phyloP scores from a whole-genome alignment of 2,888 invertebrate species.

The Mellilla xanthometata region DNA sequence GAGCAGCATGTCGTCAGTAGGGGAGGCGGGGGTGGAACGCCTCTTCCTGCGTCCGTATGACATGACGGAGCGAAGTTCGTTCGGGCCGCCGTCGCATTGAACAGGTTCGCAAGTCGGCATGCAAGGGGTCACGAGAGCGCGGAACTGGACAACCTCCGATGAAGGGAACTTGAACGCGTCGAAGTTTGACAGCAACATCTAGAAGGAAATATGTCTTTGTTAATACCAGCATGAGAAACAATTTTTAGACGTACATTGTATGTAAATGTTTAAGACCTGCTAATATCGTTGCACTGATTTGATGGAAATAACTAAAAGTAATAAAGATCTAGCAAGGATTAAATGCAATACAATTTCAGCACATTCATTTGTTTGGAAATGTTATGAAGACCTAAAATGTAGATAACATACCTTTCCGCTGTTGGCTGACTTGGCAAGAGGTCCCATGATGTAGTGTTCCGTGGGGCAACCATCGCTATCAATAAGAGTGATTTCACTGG shows the following conservation, averaged over 20 bases:
- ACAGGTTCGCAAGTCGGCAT: conserved; percentile 97
- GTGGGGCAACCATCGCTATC: conserved; percentile 96
- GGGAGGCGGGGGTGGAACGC: conserved; percentile 83
- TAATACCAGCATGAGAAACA: not conserved
- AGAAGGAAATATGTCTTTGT: conserved; percentile 44
- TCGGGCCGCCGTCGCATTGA: conserved; percentile 93
- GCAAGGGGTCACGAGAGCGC: conserved; percentile 96
- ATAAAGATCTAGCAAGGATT: too few relatives aligned
- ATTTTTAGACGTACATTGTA: too few relatives aligned
- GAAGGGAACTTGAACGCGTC: conserved; percentile 98
- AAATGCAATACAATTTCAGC: too few relatives aligned
- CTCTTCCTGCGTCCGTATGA: conserved; percentile 93
- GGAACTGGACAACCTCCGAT: conserved; percentile 96
- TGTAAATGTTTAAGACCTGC: too few relatives aligned
- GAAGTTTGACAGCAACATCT: conserved; percentile 94
- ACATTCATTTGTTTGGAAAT: too few relatives aligned
- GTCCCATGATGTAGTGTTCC: conserved; percentile 97
- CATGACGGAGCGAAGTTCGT: conserved; percentile 90
- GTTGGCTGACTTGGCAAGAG: conserved; percentile 90
- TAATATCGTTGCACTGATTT: too few relatives aligned
- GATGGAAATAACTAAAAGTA: too few relatives aligned
- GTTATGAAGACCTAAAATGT: too few relatives aligned
- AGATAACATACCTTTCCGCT: conserved; percentile 93
- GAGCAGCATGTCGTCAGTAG: conserved; percentile 91
- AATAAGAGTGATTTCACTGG: conserved; percentile 95